Base-by-base conservation (phyloP, 2,888 invertebrate species). In the Trachelus stipa region DNA sequence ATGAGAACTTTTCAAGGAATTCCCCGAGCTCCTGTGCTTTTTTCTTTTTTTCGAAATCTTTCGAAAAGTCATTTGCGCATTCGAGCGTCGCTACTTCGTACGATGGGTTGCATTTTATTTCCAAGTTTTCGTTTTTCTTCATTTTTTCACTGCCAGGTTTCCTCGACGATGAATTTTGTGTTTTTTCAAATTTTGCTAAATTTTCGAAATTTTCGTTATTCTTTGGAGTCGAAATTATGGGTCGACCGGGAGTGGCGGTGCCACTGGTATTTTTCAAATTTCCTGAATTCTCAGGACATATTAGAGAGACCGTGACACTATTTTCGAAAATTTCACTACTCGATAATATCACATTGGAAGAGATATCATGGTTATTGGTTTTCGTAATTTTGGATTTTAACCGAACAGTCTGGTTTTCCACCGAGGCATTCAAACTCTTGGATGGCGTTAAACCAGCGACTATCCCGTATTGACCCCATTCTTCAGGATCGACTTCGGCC, bases 231-330 rank as follows among this genome's bases (percentile, higher is more conserved):
- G 56, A 56, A 56, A 56, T 56, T 56, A 23, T 2, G 9, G 9
- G 9, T 56, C 9, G 9, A 23, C 9, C 2, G 23, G 23, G 56
- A 23, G 9, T 56, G 9, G 9, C 56, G 9, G 23, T 23, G 23
- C 9, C 23, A 9, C 23, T 56, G 56, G 56, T 6, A 56, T 56
- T 56, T 56, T 56, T 15, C 23, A 2, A 23, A 56, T 56, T 56
- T 56, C 23, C 56, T 34, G 73, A 15, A 23, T 73, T 76, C 31
- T 85, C 84, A 1, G 86, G 83, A 73, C 82, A 85, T 40, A 85
- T 79, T 31, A 85, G 80, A 1, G 85, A 85, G 15, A 85, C 85
- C 30, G 83, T 86, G n/a, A 85, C 85, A 69, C 85, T 85, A 73
- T 84, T 86, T 69, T 83, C 79, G 69, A 79, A 83, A 73, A 82